phyloP scores from a whole-genome alignment of 2,113 vertebrate species.

The Hippocampus guttulatus region DNA sequence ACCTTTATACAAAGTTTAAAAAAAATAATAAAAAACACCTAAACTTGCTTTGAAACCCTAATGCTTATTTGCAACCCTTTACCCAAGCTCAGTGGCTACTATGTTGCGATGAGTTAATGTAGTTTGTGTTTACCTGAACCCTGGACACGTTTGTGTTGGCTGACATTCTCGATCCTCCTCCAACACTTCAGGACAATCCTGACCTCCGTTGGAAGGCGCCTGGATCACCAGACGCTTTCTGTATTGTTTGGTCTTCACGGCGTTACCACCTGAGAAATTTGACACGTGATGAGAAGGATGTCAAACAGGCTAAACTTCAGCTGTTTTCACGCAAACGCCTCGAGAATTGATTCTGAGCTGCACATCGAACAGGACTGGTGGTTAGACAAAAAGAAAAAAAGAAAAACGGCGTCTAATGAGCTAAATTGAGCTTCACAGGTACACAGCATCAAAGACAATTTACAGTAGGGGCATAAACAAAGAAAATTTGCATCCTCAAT shows the following conservation, averaged over 20 bases:
- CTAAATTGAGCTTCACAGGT: not conserved
- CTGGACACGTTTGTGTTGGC: conserved; percentile 74
- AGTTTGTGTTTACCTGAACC: conserved; percentile 78
- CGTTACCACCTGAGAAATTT: conserved; percentile 63
- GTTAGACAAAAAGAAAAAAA: not conserved
- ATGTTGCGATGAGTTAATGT: not conserved
- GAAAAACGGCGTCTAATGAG: conserved; percentile 18
- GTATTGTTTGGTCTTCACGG: conserved; percentile 76
- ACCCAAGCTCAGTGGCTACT: too few relatives aligned
- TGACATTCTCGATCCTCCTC: conserved; percentile 89
- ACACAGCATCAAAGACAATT: not conserved
- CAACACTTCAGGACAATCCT: conserved; percentile 86
- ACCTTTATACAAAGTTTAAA: too few relatives aligned
- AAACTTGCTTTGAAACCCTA: too few relatives aligned
- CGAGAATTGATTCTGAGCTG: conserved; percentile 14
- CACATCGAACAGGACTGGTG: conserved; percentile 29
- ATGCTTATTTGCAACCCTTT: too few relatives aligned
- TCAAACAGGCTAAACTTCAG: conserved; percentile 9
- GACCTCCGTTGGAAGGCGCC: conserved; percentile 83
- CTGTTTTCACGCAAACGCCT: not conserved
- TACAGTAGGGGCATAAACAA: too few relatives aligned
- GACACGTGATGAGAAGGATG: conserved; percentile 30
- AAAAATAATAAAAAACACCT: too few relatives aligned
- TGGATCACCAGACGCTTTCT: conserved; percentile 86
- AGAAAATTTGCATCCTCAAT: too few relatives aligned